A percentile compares a stretch with the other conserved stretches of the same genome.
Evolutionary conservation across 2,797 vertebrate genomes (phyloP).

Genomic region (Enteromius trimaculatus): DNA sequence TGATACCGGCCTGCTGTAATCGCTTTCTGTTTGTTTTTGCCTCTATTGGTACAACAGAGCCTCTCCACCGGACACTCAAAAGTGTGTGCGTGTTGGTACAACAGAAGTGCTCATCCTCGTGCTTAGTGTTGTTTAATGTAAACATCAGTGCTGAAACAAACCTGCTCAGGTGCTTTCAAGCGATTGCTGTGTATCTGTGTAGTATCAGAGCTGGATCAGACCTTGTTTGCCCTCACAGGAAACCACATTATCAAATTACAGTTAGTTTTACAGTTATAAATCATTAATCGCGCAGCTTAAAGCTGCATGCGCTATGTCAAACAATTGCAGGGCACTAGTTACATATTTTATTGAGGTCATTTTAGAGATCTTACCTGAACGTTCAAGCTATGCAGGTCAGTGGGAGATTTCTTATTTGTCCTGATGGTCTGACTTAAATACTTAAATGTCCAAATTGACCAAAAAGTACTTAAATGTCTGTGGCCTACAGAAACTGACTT

Average conservation of each 20-base stretch:
- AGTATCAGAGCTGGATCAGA: slow-evolving; percentile 1
- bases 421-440: not conserved
- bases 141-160: slow-evolving; percentile 37
- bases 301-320: not conserved
- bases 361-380: not conserved
- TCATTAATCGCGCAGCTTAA: not conserved
- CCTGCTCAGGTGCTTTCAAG: slow-evolving; percentile 28
- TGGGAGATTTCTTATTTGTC: not conserved
- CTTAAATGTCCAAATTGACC: too few relatives aligned
- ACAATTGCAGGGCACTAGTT: not conserved
- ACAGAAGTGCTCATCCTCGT: slow-evolving; percentile 16
- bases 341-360: not conserved
- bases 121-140: slow-evolving; percentile 33
- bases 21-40: slow-evolving; percentile 29
- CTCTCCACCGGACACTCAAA: not conserved
- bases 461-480: too few relatives aligned
- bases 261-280: not conserved
- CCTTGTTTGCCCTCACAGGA: slow-evolving; percentile 7
- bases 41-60: slow-evolving; percentile 14
- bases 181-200: not conserved
- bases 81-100: slow-evolving; percentile 10
- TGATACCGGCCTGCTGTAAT: slow-evolving; percentile 32
- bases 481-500: too few relatives aligned
- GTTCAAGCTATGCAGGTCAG: not conserved
- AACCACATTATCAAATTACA: not conserved